A percentile compares a stretch with the other conserved stretches of the same genome.
phyloP scores from a whole-genome alignment of 2,113 vertebrate species.

The Ibidorhyncha struthersii region DNA sequence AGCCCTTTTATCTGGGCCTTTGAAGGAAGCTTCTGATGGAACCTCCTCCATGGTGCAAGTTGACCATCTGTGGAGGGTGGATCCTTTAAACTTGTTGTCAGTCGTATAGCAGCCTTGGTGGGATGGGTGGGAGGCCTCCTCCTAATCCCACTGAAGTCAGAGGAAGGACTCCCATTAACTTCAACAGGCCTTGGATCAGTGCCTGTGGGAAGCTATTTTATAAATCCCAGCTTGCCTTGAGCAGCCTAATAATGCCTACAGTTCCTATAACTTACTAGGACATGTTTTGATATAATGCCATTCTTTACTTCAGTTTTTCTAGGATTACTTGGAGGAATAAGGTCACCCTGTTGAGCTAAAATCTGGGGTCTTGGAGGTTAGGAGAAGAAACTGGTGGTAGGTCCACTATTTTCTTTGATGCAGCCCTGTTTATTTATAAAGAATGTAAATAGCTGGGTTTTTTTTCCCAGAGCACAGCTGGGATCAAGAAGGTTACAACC shows the following conservation, averaged over 20 bases:
- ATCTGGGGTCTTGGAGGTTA: neutral
- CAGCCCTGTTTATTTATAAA: constrained; percentile 6
- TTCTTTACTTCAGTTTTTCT: neutral
- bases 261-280: neutral
- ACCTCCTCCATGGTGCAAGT: neutral
- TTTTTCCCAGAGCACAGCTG: neutral
- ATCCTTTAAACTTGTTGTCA: neutral
- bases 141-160: neutral
- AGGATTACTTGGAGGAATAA: neutral
- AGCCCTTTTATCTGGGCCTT: neutral
- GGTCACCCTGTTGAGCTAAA: neutral
- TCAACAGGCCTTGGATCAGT: neutral
- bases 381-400: neutral
- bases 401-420: neutral
- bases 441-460: neutral
- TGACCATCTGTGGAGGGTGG: neutral
- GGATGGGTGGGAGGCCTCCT: neutral
- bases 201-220: constrained; percentile 33
- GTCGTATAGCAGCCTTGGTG: neutral
- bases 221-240: neutral
- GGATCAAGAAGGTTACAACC: neutral
- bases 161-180: neutral
- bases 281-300: neutral
- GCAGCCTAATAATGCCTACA: neutral
- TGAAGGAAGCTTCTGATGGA: neutral